Evolutionary conservation across 2,113 vertebrate species (phyloP), one percentile per base, ranked within the genome.

Genomic region (Climacteris rufus): DNA sequence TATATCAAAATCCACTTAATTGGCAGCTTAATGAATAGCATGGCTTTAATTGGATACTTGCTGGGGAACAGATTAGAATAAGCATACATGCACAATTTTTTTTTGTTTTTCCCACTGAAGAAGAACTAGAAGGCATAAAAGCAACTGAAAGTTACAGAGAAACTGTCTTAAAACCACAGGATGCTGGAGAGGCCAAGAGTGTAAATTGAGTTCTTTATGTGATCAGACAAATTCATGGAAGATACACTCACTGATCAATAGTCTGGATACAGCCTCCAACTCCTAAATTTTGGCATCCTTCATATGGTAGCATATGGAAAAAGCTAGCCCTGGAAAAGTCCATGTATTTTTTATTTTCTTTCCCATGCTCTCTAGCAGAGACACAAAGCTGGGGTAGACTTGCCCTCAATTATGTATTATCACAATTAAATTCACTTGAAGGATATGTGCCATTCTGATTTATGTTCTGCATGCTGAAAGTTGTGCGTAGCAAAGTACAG

Each of bases 1-100:
- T 66, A 89, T 59, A 52, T 87, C 15, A 89, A 89, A 78, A 91
- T 66, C 39, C 35, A 78, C 50, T 93, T 86, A 92, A 86, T 7
- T 78, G 81, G 33, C 60, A 83, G 37, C 76, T 74, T 83, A 83
- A 94, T 35, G 12, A 92, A 70, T 47, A 83, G 42, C 28, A 13
- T 54, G 22, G 44, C 40, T 88, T 88, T 86, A 83, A 92, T 15
- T 77, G 33, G 31, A 37, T 74, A 70, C 37, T 81, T 84, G 33
- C 42, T 47, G 11, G 6, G 40, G 71, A 95, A 76, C 27, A 81
- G 40, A 84, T 74, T 37, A 74, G 37, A 95, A 50, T 66, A 71
- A 85, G 44, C 39, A 35, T 13, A 63, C 2, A 1, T 39, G 15
- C 87, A 64, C 14, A 72, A 47, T 30, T 76, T 82, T 33, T 78